Conservation (phyloP, 2,888 invertebrate species). For the Leptinotarsa rubiginosa region DNA sequence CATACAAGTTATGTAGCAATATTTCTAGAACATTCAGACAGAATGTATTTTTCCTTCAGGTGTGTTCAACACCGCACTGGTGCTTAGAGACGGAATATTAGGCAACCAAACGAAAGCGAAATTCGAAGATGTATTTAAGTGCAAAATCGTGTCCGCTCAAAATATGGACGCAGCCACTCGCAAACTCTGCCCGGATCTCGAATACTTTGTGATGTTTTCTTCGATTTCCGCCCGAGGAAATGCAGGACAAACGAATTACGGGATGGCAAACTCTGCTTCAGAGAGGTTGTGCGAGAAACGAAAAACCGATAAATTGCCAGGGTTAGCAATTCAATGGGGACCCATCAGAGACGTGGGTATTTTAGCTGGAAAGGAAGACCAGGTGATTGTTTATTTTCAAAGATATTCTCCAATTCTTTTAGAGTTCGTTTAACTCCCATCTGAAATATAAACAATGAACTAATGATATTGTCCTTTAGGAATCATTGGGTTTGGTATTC, state of each 20-base stretch:
- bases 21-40: too few relatives aligned
- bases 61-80: slow-evolving; percentile 62
- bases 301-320: slow-evolving; percentile 48
- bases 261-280: slow-evolving; percentile 50
- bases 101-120: slow-evolving; percentile 69
- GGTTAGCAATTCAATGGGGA: slow-evolving; percentile 52
- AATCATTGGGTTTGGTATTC: slow-evolving; percentile 67
- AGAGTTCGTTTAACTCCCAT: too few relatives aligned
- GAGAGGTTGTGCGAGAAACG: slow-evolving; percentile 51
- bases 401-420: background rate
- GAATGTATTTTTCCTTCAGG: slow-evolving; percentile 31
- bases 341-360: slow-evolving; percentile 49
- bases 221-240: slow-evolving; percentile 49
- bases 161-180: slow-evolving; percentile 70
- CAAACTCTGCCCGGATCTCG: slow-evolving; percentile 63
- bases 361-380: slow-evolving; percentile 23
- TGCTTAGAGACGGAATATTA: slow-evolving; percentile 69
- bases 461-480: background rate
- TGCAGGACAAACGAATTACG: slow-evolving; percentile 52
- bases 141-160: slow-evolving; percentile 72
- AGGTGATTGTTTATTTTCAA: slow-evolving; percentile 23
- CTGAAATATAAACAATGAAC: background rate
- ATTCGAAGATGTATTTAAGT: slow-evolving; percentile 69
- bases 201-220: slow-evolving; percentile 52
- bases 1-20: too few relatives aligned